These are phyloP conservation scores for Onychostruthus taczanowskii DNA, from an alignment of 2,113 vertebrate genomes.

Conservation along the genomic window DNA sequence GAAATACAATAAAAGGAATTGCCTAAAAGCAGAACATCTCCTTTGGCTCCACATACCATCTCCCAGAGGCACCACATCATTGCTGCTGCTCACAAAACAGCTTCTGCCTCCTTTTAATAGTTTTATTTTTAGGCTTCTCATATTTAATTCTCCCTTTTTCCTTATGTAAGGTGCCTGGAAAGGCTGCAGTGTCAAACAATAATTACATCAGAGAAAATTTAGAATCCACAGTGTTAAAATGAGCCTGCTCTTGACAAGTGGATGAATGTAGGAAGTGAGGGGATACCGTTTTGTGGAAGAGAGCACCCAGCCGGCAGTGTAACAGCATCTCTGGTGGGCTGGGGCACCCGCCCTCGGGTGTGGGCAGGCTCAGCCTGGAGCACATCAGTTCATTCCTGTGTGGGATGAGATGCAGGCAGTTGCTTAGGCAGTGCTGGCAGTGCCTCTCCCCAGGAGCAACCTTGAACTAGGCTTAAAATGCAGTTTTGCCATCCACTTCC, in stretches of 20 bases:
- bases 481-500: background rate
- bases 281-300: background rate
- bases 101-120: constrained; percentile 36
- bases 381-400: background rate
- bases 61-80: constrained; percentile 40
- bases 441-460: background rate
- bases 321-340: background rate
- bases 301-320: background rate
- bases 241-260: constrained; percentile 33
- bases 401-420: background rate
- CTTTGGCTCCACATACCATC: constrained; percentile 10
- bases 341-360: background rate
- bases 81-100: constrained; percentile 44
- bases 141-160: constrained; percentile 50
- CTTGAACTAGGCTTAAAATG: background rate
- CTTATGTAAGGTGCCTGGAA: constrained; percentile 44
- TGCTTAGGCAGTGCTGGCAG: background rate
- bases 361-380: background rate
- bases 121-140: constrained; percentile 58
- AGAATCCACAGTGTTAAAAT: constrained; percentile 38
- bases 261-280: constrained; percentile 33
- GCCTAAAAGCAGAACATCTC: constrained; percentile 60
- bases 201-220: constrained; percentile 65
- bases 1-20: constrained; percentile 32
- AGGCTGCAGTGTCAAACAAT: constrained; percentile 57